A percentile compares a stretch with the other conserved stretches of the same genome.
Conservation (phyloP, 2,888 invertebrate species). For the Phortica magna region DNA sequence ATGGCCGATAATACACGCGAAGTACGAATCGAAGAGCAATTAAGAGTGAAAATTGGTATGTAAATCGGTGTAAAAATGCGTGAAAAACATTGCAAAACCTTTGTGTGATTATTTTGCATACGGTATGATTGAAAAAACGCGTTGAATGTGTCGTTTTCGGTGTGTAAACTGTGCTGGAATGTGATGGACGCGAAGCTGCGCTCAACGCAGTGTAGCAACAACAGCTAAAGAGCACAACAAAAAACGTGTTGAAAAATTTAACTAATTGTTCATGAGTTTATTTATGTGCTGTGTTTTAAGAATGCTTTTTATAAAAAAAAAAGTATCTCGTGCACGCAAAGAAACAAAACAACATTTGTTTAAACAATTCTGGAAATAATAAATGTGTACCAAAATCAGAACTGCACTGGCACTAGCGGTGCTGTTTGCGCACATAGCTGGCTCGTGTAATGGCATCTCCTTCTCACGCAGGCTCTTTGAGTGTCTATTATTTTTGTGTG, state of each 20-base stretch:
- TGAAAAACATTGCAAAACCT: constrained; percentile 51
- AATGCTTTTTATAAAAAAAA: not conserved
- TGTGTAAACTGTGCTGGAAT: constrained; percentile 65
- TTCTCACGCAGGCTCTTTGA: constrained; percentile 1
- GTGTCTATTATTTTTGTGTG: constrained; percentile 2
- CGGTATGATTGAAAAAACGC: constrained; percentile 23
- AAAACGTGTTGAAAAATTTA: constrained; percentile 30
- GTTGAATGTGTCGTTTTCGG: constrained; percentile 42
- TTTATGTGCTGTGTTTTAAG: not conserved
- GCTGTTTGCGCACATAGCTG: constrained; percentile 15
- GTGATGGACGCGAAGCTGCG: constrained; percentile 58
- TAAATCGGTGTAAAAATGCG: constrained; percentile 65
- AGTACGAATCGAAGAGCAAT: constrained; percentile 94
- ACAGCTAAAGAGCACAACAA: constrained; percentile 47
- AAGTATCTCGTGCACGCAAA: constrained; percentile 9
- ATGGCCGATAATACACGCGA: constrained; percentile 94
- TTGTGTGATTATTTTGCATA: not conserved
- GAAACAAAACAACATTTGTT: not conserved
- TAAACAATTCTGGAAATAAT: not conserved
- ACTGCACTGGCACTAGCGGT: constrained; percentile 4
- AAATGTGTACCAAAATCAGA: not conserved
- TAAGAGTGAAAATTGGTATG: constrained; percentile 96
- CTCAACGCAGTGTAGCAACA: constrained; percentile 40
- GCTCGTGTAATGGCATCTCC: not conserved
- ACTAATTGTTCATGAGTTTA: not conserved